Percentiles rank a stretch among this genome's conserved stretches.
These are phyloP conservation scores for Bicyclus anynana DNA, from an alignment of 1,140 invertebrate genomes.

Conservation along the genomic window DNA sequence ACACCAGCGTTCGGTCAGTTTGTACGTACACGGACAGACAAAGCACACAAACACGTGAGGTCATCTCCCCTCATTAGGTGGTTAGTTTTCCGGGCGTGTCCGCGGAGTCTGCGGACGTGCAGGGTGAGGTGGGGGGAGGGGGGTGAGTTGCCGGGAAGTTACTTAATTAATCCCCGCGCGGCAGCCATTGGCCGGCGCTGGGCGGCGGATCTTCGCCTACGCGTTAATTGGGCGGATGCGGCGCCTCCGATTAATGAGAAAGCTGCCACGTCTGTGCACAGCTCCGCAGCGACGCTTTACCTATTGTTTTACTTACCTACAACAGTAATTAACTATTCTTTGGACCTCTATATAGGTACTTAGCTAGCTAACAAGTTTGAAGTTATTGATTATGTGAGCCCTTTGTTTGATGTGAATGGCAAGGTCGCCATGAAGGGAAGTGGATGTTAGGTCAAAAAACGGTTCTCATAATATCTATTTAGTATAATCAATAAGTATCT, in stretches of 20 bases:
- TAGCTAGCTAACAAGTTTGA: not conserved
- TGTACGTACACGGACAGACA: constrained; percentile 67
- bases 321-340: not conserved
- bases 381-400: too few relatives aligned
- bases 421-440: too few relatives aligned
- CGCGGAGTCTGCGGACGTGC: constrained; percentile 67
- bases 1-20: constrained; percentile 52
- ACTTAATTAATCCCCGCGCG: constrained; percentile 72
- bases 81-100: constrained; percentile 76
- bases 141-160: constrained; percentile 56
- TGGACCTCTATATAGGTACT: not conserved
- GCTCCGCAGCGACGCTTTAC: constrained; percentile 1
- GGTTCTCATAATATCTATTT: too few relatives aligned
- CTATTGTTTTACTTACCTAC: constrained; percentile 22
- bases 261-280: constrained; percentile 22
- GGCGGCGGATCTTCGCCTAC: constrained; percentile 63
- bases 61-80: constrained; percentile 76
- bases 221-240: constrained; percentile 71
- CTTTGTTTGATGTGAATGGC: too few relatives aligned
- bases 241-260: constrained; percentile 59
- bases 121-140: constrained; percentile 35
- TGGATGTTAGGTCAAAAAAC: too few relatives aligned
- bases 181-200: constrained; percentile 66
- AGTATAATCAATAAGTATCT: too few relatives aligned
- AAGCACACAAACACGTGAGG: constrained; percentile 72